These are phyloP conservation scores for Glaucidium brasilianum DNA, from an alignment of 2,113 vertebrate genomes.

Conservation along the genomic window DNA sequence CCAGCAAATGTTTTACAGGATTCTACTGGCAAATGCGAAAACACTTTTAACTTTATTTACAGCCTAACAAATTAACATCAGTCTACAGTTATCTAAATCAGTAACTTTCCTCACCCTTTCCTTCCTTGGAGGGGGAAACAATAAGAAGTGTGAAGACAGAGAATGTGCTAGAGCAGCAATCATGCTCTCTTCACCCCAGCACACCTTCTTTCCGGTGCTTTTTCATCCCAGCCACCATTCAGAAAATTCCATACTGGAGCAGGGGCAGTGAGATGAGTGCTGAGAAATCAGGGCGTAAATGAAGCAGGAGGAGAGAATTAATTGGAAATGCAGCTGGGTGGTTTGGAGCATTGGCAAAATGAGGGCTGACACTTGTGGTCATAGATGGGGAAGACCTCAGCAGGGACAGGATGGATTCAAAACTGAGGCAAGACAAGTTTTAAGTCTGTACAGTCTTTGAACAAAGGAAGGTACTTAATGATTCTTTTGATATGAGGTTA, in stretches of 20 bases:
- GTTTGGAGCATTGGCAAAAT: not conserved
- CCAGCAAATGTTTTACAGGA: not conserved
- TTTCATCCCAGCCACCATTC: not conserved
- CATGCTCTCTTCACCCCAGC: not conserved
- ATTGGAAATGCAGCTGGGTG: not conserved
- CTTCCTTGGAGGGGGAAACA: not conserved
- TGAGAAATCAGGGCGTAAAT: not conserved
- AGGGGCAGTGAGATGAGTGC: not conserved
- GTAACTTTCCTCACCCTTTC: not conserved
- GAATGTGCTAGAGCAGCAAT: not conserved
- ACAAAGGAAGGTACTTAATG: not conserved
- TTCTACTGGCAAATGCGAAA: not conserved
- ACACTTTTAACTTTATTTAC: not conserved
- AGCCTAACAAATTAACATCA: not conserved
- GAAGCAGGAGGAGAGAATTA: not conserved
- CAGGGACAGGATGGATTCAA: not conserved
- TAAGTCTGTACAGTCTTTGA: not conserved
- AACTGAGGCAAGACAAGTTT: not conserved
- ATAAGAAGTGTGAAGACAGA: not conserved
- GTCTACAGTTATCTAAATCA: not conserved
- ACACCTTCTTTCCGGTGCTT: not conserved
- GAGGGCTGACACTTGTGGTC: not conserved
- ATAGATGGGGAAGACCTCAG: not conserved
- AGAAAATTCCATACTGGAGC: not conserved
- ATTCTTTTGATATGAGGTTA: not conserved